Percentiles rank a stretch among this genome's conserved stretches.
Conservation (phyloP, 2,113 vertebrate genomes). For the Xiphophorus couchianus region DNA sequence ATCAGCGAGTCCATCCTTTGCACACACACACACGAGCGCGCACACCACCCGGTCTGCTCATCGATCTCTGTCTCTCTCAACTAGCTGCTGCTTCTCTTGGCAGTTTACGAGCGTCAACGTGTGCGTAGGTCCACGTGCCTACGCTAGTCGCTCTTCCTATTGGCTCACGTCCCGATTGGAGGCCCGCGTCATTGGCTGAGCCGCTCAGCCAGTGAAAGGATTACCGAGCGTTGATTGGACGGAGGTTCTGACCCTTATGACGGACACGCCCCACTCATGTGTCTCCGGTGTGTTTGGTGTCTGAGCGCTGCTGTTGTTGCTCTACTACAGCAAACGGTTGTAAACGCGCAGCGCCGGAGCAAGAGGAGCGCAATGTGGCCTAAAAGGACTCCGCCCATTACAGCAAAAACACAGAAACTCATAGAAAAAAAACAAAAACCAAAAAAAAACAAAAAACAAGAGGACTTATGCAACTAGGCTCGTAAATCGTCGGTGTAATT, state of each 20-base stretch:
- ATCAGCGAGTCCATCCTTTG: slow-evolving; percentile 41
- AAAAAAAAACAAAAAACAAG: not conserved
- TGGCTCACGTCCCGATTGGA: slow-evolving; percentile 44
- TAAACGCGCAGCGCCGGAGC: slow-evolving; percentile 57
- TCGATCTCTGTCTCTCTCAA: slow-evolving; percentile 48
- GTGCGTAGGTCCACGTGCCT: slow-evolving; percentile 82
- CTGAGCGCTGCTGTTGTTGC: slow-evolving; percentile 21
- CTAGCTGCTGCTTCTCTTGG: slow-evolving; percentile 58
- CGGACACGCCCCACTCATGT: slow-evolving; percentile 73
- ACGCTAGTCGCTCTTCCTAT: slow-evolving; percentile 59
- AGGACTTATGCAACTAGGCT: slow-evolving; percentile 29
- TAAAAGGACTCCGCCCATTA: slow-evolving; percentile 10
- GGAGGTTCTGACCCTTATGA: slow-evolving; percentile 16
- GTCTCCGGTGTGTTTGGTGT: slow-evolving; percentile 64
- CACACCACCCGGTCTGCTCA: slow-evolving; percentile 40
- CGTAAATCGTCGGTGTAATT: not conserved
- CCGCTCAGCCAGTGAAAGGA: slow-evolving; percentile 64
- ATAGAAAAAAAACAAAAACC: too few species aligned
- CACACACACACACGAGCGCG: slow-evolving; percentile 1
- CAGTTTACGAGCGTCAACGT: slow-evolving; percentile 80
- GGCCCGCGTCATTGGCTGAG: slow-evolving; percentile 58
- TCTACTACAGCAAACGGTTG: slow-evolving; percentile 58
- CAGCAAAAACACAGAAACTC: slow-evolving; percentile 1
- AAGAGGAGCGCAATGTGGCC: slow-evolving; percentile 7
- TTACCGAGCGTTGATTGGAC: slow-evolving; percentile 62